Evolutionary conservation across 2,113 vertebrate species (phyloP).

Genomic region (Lontra canadensis): DNA sequence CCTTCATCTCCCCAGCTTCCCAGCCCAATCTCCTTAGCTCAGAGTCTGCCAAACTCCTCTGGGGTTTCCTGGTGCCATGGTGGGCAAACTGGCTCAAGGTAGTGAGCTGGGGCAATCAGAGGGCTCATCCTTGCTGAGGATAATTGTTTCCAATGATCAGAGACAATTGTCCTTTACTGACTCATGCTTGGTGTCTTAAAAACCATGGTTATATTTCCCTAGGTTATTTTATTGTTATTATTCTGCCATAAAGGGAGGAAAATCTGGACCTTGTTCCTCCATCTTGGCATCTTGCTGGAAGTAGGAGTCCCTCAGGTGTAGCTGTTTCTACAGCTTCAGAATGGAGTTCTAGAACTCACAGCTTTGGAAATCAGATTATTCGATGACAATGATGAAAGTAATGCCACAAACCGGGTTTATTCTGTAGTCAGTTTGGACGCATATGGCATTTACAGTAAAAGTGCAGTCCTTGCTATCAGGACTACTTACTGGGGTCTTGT

Average conservation of each 20-base stretch:
- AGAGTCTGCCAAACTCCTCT: rapidly evolving
- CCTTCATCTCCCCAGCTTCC: background rate
- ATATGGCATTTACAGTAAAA: background rate
- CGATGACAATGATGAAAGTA: background rate
- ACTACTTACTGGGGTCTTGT: background rate
- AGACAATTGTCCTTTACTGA: background rate
- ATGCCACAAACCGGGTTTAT: background rate
- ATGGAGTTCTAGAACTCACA: background rate
- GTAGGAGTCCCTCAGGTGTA: background rate
- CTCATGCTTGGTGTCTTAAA: background rate
- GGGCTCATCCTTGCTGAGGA: background rate
- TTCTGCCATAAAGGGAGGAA: background rate
- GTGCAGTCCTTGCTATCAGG: background rate
- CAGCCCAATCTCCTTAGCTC: background rate
- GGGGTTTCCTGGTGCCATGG: background rate
- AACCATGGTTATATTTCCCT: background rate
- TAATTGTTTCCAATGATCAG: background rate
- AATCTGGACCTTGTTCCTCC: background rate
- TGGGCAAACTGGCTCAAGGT: background rate
- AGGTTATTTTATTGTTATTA: background rate
- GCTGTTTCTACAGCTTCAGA: background rate
- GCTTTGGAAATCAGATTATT: background rate
- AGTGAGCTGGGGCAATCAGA: background rate
- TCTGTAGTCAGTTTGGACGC: background rate
- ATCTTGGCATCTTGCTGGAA: background rate